Percentiles rank a stretch among this genome's conserved stretches.
These are phyloP conservation scores for Synergus laeviventris DNA, from an alignment of 2,888 invertebrate genomes.

Conservation along the genomic window DNA sequence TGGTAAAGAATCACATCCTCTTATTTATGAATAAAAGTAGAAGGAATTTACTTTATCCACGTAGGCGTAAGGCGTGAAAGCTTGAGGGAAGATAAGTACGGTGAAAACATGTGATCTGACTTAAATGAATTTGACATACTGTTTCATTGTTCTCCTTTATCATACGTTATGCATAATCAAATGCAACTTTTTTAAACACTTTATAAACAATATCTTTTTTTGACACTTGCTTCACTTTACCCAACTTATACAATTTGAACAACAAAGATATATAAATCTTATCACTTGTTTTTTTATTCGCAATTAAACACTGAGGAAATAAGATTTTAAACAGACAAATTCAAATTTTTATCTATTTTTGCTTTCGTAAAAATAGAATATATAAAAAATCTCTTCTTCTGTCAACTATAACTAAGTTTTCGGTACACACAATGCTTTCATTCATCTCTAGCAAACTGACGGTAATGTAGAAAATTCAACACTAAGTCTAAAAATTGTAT, in stretches of 20 bases:
- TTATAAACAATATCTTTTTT: background rate
- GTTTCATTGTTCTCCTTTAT: no score
- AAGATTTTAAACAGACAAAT: background rate
- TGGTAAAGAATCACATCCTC: no score
- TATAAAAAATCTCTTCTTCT: background rate
- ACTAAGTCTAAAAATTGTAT: background rate
- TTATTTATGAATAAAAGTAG: background rate
- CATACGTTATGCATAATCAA: background rate
- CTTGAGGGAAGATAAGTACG: no score
- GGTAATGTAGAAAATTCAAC: background rate
- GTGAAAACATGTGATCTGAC: background rate
- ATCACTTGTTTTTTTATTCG: background rate
- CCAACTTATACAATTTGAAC: no score
- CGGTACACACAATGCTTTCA: background rate
- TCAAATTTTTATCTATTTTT: background rate
- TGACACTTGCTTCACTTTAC: no score
- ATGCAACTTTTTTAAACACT: background rate
- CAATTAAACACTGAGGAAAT: background rate
- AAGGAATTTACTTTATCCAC: background rate
- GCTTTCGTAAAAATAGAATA: background rate
- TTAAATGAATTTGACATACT: background rate
- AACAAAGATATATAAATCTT: background rate
- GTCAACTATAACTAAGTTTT: background rate
- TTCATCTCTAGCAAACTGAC: conserved; percentile 7
- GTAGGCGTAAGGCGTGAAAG: background rate